A percentile compares a stretch with the other conserved stretches of the same genome.
phyloP scores from a whole-genome alignment of 2,888 invertebrate species.

The Cheilosia vernalis region DNA sequence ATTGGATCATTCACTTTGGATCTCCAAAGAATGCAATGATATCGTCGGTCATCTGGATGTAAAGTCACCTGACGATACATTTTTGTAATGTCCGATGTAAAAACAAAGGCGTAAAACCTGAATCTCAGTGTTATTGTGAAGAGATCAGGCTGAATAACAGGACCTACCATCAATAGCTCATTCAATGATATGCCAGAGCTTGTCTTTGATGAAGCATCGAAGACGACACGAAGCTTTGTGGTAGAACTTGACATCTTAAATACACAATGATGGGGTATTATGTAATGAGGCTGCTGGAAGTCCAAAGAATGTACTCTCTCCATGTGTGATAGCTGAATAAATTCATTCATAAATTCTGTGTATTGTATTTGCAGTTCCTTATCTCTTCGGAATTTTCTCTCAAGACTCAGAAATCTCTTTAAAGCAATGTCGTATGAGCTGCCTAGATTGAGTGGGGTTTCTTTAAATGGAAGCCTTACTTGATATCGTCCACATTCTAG shows the following conservation, averaged over 20 bases:
- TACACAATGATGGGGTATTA: constrained; percentile 52
- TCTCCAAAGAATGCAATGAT: constrained; percentile 64
- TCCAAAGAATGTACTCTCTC: constrained; percentile 28
- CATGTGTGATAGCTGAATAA: constrained; percentile 41
- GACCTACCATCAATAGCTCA: no score
- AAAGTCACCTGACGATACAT: constrained; percentile 59
- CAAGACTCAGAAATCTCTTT: constrained; percentile 51
- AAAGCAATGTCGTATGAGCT: constrained; percentile 41
- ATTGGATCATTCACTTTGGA: constrained; percentile 27
- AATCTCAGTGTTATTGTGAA: constrained; percentile 42
- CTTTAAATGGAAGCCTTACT: constrained; percentile 32
- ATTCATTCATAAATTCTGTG: constrained; percentile 37
- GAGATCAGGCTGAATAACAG: no score
- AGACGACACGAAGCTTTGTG: constrained; percentile 50
- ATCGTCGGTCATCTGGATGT: constrained; percentile 38
- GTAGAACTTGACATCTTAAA: constrained; percentile 32
- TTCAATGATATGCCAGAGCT: no score
- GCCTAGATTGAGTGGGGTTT: constrained; percentile 17
- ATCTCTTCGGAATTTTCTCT: constrained; percentile 36
- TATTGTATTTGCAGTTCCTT: constrained; percentile 33
- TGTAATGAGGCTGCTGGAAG: constrained; percentile 31
- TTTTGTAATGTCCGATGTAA: constrained; percentile 68
- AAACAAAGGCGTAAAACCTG: constrained; percentile 28
- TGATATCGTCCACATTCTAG: constrained; percentile 35
- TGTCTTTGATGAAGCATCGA: constrained; percentile 39